These are phyloP conservation scores for Drosophila austrosaltans DNA, from an alignment of 2,888 invertebrate genomes.

Conservation along the genomic window DNA sequence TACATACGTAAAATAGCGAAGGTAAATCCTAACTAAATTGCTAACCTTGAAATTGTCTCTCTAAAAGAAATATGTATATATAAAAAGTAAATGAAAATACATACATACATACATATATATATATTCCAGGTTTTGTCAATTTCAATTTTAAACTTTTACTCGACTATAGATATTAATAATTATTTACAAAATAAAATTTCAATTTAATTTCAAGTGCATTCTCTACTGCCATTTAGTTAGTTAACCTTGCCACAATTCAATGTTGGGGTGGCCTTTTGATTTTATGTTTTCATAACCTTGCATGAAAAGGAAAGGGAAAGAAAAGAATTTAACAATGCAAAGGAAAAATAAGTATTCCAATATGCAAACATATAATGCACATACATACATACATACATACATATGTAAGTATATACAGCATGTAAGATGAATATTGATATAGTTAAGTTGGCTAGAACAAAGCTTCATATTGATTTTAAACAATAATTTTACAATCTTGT, in stretches of 20 bases:
- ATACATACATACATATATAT: background rate
- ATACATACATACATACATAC: background rate
- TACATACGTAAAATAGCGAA: constrained; percentile 51
- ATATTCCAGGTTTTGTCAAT: background rate
- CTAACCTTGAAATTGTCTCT: constrained; percentile 24
- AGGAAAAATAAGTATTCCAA: background rate
- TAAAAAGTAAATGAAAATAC: background rate
- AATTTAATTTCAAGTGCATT: background rate
- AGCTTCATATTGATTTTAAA: too few relatives aligned
- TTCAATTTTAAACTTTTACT: background rate
- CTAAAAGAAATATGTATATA: background rate
- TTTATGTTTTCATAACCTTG: background rate
- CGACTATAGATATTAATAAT: background rate
- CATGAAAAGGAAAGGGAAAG: background rate
- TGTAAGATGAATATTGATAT: too few relatives aligned
- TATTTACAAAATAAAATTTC: background rate
- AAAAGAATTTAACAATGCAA: background rate
- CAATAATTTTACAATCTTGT: too few relatives aligned
- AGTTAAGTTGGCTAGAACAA: too few relatives aligned
- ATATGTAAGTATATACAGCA: too few relatives aligned
- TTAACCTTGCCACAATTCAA: background rate
- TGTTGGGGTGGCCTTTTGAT: background rate
- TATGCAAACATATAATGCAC: too few relatives aligned
- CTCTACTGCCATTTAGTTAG: background rate
- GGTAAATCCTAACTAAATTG: constrained; percentile 28